Base-by-base conservation (phyloP, 2,113 vertebrate species). In the Spilogale gracilis region DNA sequence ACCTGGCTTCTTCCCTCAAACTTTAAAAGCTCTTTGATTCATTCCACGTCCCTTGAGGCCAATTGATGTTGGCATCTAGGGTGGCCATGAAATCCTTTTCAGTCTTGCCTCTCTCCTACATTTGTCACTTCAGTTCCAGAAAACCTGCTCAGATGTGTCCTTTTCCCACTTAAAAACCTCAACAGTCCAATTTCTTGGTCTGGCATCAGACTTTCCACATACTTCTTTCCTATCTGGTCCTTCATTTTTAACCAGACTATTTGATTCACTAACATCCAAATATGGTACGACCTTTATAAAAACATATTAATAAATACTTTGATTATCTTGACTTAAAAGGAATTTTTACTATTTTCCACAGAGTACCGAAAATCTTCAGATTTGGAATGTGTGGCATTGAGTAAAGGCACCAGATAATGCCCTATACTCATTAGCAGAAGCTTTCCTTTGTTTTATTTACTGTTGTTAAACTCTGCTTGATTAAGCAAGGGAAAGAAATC, bases 301-400 rank as follows among this genome's bases (percentile, higher is more conserved):
- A 89, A 95, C 65, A 52, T 0, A 60, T 63, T 81, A 52, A 86
- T 79, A 85, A 78, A 91, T 81, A 80, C 56, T 96, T 88, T 91
- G 18, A 94, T 63, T 79, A 86, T 17, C 9, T 96, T 93, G 50
- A 92, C 27, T 91, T 58, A 73, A 78, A 93, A 96, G 48, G 54
- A 61, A 58, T 5, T 73, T 63, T 80, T 48, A 58, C 7, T 87
- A 43, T 95, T 92, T 93, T 65, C 32, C 56, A n/a, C n/a, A 89
- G 61, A 48, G 18, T 82, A 54, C 3, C 38, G 73, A 96, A 84
- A 93, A 87, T 65, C 38, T 67, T 94, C 73, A 60, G 50, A 18
- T 87, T 73, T 95, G 61, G 32, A 61, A 79, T 43, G 89, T 83
- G 32, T 67, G 52, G 38, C 38, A 38, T 67, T 82, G 48, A 93